Percentiles rank a stretch among this genome's conserved stretches.
These are phyloP conservation scores for Cynopterus brachyotis DNA, from an alignment of 2,113 vertebrate species.

Conservation along the genomic window DNA sequence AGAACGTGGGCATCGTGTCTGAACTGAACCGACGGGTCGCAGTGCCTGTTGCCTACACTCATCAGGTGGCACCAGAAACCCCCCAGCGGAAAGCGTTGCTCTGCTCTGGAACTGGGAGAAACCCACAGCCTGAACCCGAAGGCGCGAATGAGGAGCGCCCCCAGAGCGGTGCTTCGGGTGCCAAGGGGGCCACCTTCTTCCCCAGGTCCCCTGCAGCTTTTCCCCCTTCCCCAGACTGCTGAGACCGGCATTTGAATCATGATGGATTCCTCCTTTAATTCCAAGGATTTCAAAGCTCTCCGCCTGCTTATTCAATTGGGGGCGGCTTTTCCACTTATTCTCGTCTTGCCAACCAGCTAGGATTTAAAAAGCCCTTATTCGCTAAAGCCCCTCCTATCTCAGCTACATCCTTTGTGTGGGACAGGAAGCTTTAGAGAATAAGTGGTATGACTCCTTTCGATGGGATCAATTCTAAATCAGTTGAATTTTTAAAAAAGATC, in stretches of 20 bases:
- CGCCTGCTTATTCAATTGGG: neutral
- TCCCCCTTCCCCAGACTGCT: neutral
- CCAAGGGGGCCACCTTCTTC: rapidly evolving
- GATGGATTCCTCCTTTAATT: neutral
- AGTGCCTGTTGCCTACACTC: neutral
- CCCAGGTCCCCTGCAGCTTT: neutral
- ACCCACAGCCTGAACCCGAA: neutral
- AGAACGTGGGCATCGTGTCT: neutral
- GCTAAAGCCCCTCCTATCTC: neutral
- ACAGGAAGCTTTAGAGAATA: neutral
- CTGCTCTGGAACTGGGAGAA: neutral
- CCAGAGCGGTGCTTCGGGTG: neutral
- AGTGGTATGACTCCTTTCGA: neutral
- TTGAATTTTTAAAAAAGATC: neutral
- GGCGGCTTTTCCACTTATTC: neutral
- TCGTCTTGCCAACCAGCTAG: neutral
- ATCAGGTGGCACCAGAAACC: slow-evolving; percentile 22
- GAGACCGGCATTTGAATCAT: neutral
- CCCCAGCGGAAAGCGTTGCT: neutral
- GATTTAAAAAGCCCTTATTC: neutral
- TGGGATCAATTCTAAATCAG: neutral
- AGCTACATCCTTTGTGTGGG: neutral
- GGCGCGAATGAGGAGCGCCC: neutral
- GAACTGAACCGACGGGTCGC: neutral
- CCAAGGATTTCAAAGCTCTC: neutral